These are phyloP conservation scores for Lophotis ruficrista DNA, from an alignment of 2,113 vertebrate genomes.

Conservation along the genomic window DNA sequence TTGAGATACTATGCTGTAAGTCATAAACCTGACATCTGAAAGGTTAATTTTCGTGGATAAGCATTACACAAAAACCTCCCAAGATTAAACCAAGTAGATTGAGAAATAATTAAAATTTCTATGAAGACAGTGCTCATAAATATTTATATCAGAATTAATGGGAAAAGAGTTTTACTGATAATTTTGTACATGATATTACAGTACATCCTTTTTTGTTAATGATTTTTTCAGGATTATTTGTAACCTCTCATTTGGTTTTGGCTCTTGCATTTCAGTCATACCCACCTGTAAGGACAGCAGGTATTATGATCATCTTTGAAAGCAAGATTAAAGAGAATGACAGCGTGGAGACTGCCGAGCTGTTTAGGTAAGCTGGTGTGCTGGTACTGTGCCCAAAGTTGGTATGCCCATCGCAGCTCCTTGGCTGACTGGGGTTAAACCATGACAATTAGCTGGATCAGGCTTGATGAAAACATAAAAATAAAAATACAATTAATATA, in stretches of 20 bases:
- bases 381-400: neutral
- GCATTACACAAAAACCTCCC: neutral
- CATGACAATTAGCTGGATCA: neutral
- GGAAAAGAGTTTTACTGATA: neutral
- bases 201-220: neutral
- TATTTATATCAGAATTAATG: neutral
- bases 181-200: neutral
- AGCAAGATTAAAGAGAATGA: neutral
- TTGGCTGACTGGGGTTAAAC: no score
- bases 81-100: neutral
- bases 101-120: neutral
- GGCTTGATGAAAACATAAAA: neutral
- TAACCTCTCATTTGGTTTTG: neutral
- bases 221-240: neutral
- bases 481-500: neutral
- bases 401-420: no score
- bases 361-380: neutral
- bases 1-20: neutral
- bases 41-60: neutral
- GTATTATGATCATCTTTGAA: neutral
- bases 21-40: neutral
- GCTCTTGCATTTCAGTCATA: neutral
- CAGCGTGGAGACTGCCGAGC: neutral
- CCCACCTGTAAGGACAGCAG: neutral
- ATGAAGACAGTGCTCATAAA: neutral